A percentile compares a stretch with the other conserved stretches of the same genome.
These are phyloP conservation scores for Bubo scandiacus DNA, from an alignment of 2,113 vertebrate species.

Conservation along the genomic window DNA sequence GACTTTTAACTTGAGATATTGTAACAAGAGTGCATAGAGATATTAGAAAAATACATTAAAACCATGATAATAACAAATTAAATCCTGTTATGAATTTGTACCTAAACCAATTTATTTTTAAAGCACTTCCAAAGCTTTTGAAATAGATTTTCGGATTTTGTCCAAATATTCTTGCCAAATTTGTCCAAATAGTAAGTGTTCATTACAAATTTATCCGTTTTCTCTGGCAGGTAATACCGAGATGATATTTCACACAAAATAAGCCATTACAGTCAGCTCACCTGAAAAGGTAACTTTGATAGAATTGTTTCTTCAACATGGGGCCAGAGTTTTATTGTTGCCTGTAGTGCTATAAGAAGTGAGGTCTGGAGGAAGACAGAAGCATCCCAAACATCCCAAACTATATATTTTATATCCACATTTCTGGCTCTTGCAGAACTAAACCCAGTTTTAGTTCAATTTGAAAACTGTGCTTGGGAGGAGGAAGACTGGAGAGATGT, in stretches of 20 bases:
- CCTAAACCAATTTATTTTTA: neutral
- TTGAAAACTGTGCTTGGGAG: neutral
- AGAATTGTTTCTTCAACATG: neutral
- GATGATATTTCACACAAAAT: neutral
- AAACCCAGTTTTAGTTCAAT: neutral
- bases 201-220: neutral
- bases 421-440: neutral
- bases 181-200: neutral
- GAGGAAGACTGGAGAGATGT: neutral
- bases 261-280: neutral
- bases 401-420: neutral
- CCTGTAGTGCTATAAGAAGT: neutral
- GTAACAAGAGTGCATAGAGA: neutral
- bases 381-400: neutral
- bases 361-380: neutral
- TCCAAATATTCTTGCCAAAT: neutral
- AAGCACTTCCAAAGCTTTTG: neutral
- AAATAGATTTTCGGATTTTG: neutral
- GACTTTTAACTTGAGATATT: neutral
- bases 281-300: neutral
- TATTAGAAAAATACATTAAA: neutral
- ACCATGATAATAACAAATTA: neutral
- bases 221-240: neutral
- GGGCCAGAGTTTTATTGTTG: neutral
- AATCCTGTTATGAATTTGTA: neutral